Evolutionary conservation across 1,140 invertebrate species (phyloP), one percentile per base, ranked within the genome.

Genomic region (Amyelois transitella): DNA sequence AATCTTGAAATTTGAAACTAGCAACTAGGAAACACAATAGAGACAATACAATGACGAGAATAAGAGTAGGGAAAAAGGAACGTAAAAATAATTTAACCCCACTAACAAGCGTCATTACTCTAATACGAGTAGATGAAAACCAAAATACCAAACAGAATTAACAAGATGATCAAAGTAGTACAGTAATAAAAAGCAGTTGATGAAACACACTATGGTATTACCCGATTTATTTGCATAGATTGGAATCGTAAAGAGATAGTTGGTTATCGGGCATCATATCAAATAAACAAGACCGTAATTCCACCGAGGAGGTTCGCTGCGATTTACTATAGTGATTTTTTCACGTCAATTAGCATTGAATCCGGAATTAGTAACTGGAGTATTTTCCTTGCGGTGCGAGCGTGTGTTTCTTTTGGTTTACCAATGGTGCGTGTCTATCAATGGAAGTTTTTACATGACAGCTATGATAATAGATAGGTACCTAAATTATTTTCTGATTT

Each of bases 291-390:
- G 28, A 43, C 22, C 28, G 28, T 55, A 53, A 58, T 52, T 56
- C 53, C 51, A 57, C 32, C n/a, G 20, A n/a, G 50, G 51, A 58
- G 55, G 58, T 58, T 59, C 55, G 52, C 58, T 62, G 51, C 66
- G 54, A 67, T 63, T 67, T 60, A 51, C 58, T 48, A 45, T 18
- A 10, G 45, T 44, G 18, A 60, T 67, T 70, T 67, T 66, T 66
- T 54, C 18, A 38, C 24, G 62, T 72, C 64, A 66, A 69, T 67
- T 63, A 69, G 56, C 60, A 60, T 69, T 56, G 54, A 61, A 72
- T 64, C 20, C 51, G 51, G 54, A 69, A 60, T 66, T 56, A 55
- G 48, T 60, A 57, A 51, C 53, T 38, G 24, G 48, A 55, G 43
- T 56, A n/a, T 14, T 38, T 38, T 14, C 32, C n/a, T 14, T 38